These are phyloP conservation scores for Dermatemys mawii DNA, from an alignment of 2,113 vertebrate species.

Conservation along the genomic window DNA sequence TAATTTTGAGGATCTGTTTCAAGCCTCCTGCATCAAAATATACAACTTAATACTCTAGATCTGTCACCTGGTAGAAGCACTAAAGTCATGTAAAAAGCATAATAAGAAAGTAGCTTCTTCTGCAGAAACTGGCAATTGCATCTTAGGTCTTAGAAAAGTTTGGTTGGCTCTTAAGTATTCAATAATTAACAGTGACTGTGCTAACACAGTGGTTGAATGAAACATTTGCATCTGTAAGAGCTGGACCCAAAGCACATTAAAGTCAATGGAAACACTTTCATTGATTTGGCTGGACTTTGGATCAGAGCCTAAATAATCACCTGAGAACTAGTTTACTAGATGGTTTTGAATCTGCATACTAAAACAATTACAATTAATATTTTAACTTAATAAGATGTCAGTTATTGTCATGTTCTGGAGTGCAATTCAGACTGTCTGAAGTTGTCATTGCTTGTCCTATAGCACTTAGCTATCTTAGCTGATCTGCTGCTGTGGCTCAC, in stretches of 20 bases:
- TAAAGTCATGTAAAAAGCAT: not conserved
- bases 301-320: conserved; percentile 52
- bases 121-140: not conserved
- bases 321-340: conserved; percentile 50
- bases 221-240: not conserved
- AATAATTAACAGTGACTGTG: conserved; percentile 33
- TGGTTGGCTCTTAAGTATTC: not conserved
- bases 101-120: not conserved
- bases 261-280: conserved; percentile 23
- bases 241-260: conserved; percentile 37
- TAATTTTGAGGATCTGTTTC: not conserved
- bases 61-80: not conserved
- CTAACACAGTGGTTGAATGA: not conserved
- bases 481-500: not conserved
- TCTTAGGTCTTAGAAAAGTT: not conserved
- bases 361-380: not conserved
- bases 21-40: not conserved
- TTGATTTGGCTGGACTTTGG: conserved; percentile 41
- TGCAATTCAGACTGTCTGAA: not conserved
- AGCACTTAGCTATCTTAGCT: not conserved
- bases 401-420: not conserved
- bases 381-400: not conserved
- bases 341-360: not conserved
- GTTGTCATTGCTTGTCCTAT: not conserved
- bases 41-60: not conserved